Evolutionary conservation across 2,888 invertebrate genomes (phyloP).

Genomic region (Thelaira solivaga): DNA sequence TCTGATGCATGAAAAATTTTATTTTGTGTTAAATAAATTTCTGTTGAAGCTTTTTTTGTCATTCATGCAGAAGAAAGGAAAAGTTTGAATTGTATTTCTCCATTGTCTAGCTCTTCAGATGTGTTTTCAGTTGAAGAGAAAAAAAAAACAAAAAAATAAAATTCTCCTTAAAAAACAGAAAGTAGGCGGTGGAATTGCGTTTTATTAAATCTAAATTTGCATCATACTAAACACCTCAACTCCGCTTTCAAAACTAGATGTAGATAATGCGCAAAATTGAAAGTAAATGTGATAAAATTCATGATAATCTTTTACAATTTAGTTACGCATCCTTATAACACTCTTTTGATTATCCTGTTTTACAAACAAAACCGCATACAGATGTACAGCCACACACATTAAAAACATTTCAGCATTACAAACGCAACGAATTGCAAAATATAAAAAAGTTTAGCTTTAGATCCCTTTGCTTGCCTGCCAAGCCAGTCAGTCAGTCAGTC

Average conservation of each 20-base stretch:
- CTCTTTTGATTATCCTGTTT: constrained; percentile 12
- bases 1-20: too few species aligned
- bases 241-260: too few species aligned
- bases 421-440: constrained; percentile 55
- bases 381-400: too few species aligned
- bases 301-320: constrained; percentile 47
- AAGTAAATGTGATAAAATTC: constrained; percentile 36
- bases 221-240: too few species aligned
- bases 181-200: neutral
- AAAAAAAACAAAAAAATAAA: too few species aligned
- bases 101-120: too few species aligned
- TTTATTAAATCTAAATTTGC: neutral
- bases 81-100: too few species aligned
- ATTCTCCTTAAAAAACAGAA: neutral
- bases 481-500: neutral
- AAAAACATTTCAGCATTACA: constrained; percentile 38
- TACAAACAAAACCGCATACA: constrained; percentile 35
- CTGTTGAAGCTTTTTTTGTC: too few species aligned
- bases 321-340: constrained; percentile 60
- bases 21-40: too few species aligned
- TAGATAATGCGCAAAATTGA: neutral
- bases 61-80: too few species aligned
- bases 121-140: too few species aligned
- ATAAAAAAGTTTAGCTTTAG: constrained; percentile 8
- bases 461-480: neutral